phyloP scores from a whole-genome alignment of 2,888 invertebrate species.

The Netelia inedita region DNA sequence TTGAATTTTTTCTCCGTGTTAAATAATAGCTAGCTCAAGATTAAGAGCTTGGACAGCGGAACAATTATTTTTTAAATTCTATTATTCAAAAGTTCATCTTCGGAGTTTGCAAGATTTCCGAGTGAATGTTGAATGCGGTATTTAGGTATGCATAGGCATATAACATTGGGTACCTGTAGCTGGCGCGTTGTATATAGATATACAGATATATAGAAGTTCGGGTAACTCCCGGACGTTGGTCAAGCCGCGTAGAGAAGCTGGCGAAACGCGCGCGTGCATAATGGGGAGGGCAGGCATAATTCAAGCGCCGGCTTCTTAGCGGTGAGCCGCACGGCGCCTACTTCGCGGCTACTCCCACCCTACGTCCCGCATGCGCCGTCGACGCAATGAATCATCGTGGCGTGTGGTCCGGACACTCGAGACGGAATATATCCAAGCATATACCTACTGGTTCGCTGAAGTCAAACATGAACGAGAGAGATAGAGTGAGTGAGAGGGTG shows the following conservation, averaged over 20 bases:
- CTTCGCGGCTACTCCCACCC: conserved; percentile 26
- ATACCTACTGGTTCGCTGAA: neutral
- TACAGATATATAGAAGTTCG: neutral
- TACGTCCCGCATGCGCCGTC: neutral
- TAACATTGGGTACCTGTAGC: conserved; percentile 15
- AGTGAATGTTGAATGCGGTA: conserved; percentile 2
- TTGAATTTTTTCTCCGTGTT: too few species aligned
- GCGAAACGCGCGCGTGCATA: conserved; percentile 59
- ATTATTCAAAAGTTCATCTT: neutral
- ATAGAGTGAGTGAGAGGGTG: neutral
- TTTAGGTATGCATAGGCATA: neutral
- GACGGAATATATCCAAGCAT: conserved; percentile 33
- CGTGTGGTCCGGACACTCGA: conserved; percentile 57
- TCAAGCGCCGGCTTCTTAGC: conserved; percentile 61
- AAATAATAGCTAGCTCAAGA: too few species aligned
- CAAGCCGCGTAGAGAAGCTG: conserved; percentile 50
- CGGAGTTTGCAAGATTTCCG: neutral
- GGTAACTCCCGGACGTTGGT: conserved; percentile 41
- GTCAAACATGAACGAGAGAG: conserved; percentile 5
- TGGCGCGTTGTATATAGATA: neutral
- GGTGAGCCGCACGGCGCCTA: conserved; percentile 50
- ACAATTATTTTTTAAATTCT: neutral
- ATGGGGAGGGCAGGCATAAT: conserved; percentile 62
- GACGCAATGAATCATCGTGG: conserved; percentile 55
- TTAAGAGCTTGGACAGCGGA: too few species aligned